A percentile compares a stretch with the other conserved stretches of the same genome.
These are phyloP conservation scores for Micropoecilia bifurca DNA, from an alignment of 2,797 vertebrate genomes.

Conservation along the genomic window DNA sequence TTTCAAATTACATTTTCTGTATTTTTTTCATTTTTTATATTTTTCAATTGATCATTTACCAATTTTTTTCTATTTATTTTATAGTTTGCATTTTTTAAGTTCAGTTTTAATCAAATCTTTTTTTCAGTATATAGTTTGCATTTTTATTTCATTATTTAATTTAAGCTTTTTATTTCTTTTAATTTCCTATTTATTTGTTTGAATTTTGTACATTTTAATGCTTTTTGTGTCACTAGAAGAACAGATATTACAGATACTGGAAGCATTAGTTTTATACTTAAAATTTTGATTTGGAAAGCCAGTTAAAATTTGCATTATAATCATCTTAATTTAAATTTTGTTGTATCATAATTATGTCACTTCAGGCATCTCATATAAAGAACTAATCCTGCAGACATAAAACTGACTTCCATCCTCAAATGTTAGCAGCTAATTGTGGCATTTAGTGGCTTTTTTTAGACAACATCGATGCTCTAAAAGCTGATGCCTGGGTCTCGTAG, in stretches of 20 bases:
- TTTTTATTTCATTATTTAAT: too few species aligned
- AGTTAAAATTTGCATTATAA: background rate
- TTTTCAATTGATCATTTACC: too few species aligned
- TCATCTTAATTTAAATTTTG: background rate
- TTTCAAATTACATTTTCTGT: too few species aligned
- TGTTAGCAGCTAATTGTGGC: background rate
- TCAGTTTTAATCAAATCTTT: too few species aligned
- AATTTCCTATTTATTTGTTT: background rate
- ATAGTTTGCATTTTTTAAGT: too few species aligned
- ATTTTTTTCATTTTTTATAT: too few species aligned
- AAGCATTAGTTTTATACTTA: background rate
- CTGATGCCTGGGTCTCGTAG: background rate
- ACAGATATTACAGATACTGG: background rate
- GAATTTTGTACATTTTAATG: background rate
- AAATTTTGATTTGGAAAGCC: background rate
- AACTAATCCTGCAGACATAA: background rate
- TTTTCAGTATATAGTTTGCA: too few species aligned
- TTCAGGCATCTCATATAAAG: background rate
- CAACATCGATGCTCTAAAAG: background rate
- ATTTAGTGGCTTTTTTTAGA: background rate
- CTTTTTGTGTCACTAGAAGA: background rate
- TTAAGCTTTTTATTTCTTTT: too few species aligned
- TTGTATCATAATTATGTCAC: background rate
- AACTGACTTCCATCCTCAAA: background rate
- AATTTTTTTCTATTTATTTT: too few species aligned